A percentile compares a stretch with the other conserved stretches of the same genome.
Conservation (phyloP, 2,888 invertebrate species). For the Stenchaetothrips biformis region DNA sequence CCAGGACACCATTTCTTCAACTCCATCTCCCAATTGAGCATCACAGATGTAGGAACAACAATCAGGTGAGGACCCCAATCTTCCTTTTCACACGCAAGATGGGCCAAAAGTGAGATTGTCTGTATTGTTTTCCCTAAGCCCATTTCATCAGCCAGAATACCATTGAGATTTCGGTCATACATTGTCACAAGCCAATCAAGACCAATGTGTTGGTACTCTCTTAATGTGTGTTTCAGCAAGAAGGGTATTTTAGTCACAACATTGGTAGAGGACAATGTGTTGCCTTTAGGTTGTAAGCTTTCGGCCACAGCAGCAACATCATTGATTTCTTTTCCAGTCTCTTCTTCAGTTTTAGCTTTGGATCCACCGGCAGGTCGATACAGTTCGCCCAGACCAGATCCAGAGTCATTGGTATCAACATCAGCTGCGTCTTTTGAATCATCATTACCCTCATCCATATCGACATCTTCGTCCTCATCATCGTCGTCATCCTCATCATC, state of each 20-base stretch:
- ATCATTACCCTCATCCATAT: constrained; percentile 40
- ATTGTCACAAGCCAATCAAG: constrained; percentile 96
- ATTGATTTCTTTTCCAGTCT: constrained; percentile 70
- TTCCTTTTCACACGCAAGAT: constrained; percentile 83
- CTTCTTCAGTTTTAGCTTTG: constrained; percentile 49
- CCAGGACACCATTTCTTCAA: constrained; percentile 99
- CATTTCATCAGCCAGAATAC: constrained; percentile 96
- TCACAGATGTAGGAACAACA: constrained; percentile 97
- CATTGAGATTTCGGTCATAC: constrained; percentile 90
- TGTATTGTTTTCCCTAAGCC: constrained; percentile 96
- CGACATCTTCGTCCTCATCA: constrained; percentile 45
- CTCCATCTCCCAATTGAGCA: constrained; percentile 99
- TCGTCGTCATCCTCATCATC: constrained; percentile 39
- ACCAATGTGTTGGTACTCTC: constrained; percentile 97
- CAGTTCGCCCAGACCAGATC: constrained; percentile 47
- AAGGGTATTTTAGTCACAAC: constrained; percentile 91
- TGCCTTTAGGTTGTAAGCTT: constrained; percentile 96
- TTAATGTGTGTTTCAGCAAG: constrained; percentile 79
- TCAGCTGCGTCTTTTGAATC: constrained; percentile 49
- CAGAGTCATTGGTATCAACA: constrained; percentile 50
- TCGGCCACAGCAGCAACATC: constrained; percentile 92
- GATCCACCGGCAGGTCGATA: constrained; percentile 32
- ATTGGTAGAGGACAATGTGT: constrained; percentile 89
- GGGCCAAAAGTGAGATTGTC: constrained; percentile 89
- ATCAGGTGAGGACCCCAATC: constrained; percentile 99